Conservation (phyloP, 2,113 vertebrate species). For the Dipodomys stephensi region DNA sequence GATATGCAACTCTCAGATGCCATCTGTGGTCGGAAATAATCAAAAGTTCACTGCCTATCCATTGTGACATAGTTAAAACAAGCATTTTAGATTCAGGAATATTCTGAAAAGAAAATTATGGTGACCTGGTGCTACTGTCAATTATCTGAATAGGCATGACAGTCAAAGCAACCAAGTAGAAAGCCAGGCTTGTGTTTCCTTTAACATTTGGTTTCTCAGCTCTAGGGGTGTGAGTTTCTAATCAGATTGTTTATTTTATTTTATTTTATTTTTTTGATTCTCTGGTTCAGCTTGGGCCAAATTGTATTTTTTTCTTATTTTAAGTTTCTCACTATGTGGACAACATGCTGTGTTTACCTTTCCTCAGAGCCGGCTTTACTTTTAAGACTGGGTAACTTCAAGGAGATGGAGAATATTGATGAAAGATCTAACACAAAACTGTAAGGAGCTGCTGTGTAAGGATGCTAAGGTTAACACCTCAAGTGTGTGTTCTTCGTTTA, state of each 20-base stretch:
- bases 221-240: neutral
- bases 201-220: neutral
- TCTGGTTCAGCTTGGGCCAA: neutral
- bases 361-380: neutral
- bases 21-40: neutral
- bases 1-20: neutral
- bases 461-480: neutral
- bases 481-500: neutral
- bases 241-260: slow-evolving; percentile 19
- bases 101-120: slow-evolving; percentile 62
- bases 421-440: neutral
- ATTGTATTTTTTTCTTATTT: neutral
- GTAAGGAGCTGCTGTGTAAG: neutral
- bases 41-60: neutral
- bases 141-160: neutral
- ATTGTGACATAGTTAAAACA: neutral
- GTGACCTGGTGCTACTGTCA: slow-evolving; percentile 37
- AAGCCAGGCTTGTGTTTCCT: neutral
- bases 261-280: neutral
- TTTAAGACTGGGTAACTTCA: neutral
- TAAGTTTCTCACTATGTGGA: neutral
- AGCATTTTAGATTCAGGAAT: slow-evolving; percentile 24
- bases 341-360: neutral
- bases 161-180: neutral
- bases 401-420: neutral